A percentile compares a stretch with the other conserved stretches of the same genome.
Conservation (phyloP, 2,113 vertebrate species). For the Sylvilagus bachmani region DNA sequence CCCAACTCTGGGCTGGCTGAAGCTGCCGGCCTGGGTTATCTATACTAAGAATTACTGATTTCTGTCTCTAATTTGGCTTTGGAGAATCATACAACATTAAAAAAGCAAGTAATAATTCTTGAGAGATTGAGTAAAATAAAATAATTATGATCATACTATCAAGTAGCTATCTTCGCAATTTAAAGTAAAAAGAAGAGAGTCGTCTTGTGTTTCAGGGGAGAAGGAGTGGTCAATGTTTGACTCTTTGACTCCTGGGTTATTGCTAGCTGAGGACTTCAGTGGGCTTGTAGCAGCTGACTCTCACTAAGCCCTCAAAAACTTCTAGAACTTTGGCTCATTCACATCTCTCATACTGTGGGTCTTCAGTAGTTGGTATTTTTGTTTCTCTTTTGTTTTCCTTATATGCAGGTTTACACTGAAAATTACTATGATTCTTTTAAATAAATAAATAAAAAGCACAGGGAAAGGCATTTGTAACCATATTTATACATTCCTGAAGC, state of each 20-base stretch:
- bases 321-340: background rate
- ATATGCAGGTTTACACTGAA: background rate
- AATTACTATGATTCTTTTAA: background rate
- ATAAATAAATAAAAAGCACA: background rate
- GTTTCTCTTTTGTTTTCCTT: background rate
- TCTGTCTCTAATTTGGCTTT: background rate
- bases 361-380: background rate
- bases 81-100: background rate
- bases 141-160: background rate
- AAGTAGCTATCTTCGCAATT: constrained; percentile 45
- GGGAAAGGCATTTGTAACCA: background rate
- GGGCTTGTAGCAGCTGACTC: background rate
- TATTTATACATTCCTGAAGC: background rate
- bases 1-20: background rate
- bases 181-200: background rate
- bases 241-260: too few relatives aligned
- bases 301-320: background rate
- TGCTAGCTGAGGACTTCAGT: rapidly evolving
- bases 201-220: background rate
- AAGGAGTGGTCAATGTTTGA: background rate
- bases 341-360: background rate
- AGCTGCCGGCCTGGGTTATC: background rate
- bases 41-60: background rate
- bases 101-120: background rate
- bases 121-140: background rate